Conservation (phyloP, 2,113 vertebrate genomes). For the Caranx ignobilis region DNA sequence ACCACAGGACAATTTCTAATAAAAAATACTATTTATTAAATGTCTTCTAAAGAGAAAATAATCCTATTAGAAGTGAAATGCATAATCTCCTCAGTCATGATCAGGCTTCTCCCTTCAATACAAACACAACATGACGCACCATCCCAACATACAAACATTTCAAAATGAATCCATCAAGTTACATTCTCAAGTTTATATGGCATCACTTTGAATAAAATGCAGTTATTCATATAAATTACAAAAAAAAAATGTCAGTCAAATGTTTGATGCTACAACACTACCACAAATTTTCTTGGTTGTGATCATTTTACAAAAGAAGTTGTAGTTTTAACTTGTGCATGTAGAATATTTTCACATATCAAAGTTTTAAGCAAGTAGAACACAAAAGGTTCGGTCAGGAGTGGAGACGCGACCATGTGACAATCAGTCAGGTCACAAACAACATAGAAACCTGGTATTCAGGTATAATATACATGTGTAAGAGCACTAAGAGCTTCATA, state of each 20-base stretch:
- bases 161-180: neutral
- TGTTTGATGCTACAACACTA: conserved; percentile 18
- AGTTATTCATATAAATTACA: conserved; percentile 6
- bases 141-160: conserved; percentile 23
- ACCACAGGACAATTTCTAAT: conserved; percentile 5
- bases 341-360: conserved; percentile 10
- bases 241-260: neutral
- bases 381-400: conserved; percentile 40
- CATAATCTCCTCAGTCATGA: conserved; percentile 14
- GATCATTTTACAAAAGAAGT: conserved; percentile 19
- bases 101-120: neutral
- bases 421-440: neutral
- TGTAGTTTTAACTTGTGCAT: neutral
- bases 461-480: neutral
- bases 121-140: conserved; percentile 4
- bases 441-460: neutral
- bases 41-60: conserved; percentile 31
- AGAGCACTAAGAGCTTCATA: neutral
- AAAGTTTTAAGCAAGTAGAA: conserved; percentile 26
- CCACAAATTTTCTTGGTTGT: neutral
- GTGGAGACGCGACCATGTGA: neutral
- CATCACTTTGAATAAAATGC: conserved; percentile 2
- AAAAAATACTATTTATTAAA: conserved; percentile 62
- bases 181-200: conserved; percentile 17
- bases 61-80: conserved; percentile 7